Percentiles rank a stretch among this genome's conserved stretches.
Evolutionary conservation across 1,140 invertebrate genomes (phyloP).

Genomic region (Drosophila bocki): DNA sequence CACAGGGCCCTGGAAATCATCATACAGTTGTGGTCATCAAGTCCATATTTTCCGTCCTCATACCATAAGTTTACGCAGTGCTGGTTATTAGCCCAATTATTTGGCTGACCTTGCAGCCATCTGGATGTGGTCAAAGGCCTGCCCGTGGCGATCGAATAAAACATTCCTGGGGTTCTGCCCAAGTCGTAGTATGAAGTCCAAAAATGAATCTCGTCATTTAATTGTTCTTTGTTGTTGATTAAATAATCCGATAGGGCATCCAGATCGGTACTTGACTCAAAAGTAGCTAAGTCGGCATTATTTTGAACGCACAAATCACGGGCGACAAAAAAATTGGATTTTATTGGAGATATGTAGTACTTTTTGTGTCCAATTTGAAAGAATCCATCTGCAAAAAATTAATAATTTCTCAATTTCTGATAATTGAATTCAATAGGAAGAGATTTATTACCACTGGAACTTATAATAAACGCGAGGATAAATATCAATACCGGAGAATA

Average conservation of each 20-base stretch:
- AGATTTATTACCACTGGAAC: not conserved
- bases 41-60: not conserved
- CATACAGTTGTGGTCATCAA: constrained; percentile 1
- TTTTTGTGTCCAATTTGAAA: not conserved
- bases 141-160: constrained; percentile 3
- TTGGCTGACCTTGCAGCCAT: not conserved
- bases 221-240: not conserved
- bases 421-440: not conserved
- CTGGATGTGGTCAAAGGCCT: not conserved
- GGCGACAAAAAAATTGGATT: constrained; percentile 3
- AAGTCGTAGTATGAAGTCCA: constrained; percentile 1
- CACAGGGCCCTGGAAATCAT: not conserved
- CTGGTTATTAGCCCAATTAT: not conserved
- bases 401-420: not conserved
- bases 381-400: not conserved
- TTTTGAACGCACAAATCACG: constrained; percentile 2
- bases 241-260: not conserved
- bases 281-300: not conserved
- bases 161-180: not conserved
- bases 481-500: no score
- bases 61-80: not conserved
- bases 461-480: no score
- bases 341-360: not conserved
- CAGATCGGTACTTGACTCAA: not conserved
- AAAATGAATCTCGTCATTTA: not conserved